These are phyloP conservation scores for Drosophila murphyi DNA, from an alignment of 1,140 invertebrate species.

Conservation along the genomic window DNA sequence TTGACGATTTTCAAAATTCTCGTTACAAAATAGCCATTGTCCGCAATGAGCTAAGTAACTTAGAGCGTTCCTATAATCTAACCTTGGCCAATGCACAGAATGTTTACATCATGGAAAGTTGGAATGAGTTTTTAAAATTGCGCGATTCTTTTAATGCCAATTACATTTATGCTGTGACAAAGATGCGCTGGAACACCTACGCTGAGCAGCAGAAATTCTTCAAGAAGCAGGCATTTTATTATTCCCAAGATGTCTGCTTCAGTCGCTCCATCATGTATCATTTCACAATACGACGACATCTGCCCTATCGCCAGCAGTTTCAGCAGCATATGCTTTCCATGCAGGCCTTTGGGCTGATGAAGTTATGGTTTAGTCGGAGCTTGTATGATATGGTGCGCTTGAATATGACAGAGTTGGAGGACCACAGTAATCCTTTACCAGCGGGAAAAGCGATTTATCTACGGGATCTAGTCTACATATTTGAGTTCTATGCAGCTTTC, in stretches of 20 bases:
- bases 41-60: background rate
- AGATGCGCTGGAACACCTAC: slow-evolving; percentile 42
- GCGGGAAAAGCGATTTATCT: slow-evolving; percentile 3
- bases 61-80: slow-evolving; percentile 12
- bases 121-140: slow-evolving; percentile 4
- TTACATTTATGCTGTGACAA: slow-evolving; percentile 32
- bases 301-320: slow-evolving; percentile 61
- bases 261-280: slow-evolving; percentile 5
- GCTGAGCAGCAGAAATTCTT: slow-evolving; percentile 56
- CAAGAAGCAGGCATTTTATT: slow-evolving; percentile 46
- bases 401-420: background rate
- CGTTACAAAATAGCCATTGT: slow-evolving; percentile 20
- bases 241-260: slow-evolving; percentile 49
- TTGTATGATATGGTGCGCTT: slow-evolving; percentile 50
- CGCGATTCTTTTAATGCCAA: slow-evolving; percentile 49
- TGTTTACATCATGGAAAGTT: slow-evolving; percentile 9
- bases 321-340: slow-evolving; percentile 42
- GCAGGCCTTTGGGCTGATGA: slow-evolving; percentile 48
- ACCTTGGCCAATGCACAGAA: background rate
- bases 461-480: slow-evolving; percentile 40
- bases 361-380: slow-evolving; percentile 35
- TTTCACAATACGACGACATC: background rate
- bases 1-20: slow-evolving; percentile 39
- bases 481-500: slow-evolving; percentile 28
- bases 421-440: slow-evolving; percentile 23